Base-by-base conservation (phyloP, 2,888 invertebrate genomes). In the Noctua pronuba region DNA sequence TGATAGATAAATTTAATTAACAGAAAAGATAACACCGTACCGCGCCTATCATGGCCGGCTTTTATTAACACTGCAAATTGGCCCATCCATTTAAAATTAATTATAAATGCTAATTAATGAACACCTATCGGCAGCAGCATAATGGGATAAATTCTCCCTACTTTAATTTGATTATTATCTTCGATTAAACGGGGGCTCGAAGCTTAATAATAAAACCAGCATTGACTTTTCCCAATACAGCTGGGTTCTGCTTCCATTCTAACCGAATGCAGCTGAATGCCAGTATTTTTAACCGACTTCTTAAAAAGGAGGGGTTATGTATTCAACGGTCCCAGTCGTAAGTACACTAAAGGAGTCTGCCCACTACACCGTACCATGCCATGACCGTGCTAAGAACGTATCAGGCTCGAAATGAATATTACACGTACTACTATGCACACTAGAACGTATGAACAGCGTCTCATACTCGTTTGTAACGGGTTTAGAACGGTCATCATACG, bases 91-190 rank as follows among this genome's bases (percentile, higher is more conserved):
- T 73, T 31, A 46, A 28, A 46, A 31, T 78, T 82, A 70, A 83
- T 82, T 79, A 79, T 35, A 44, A 73, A 73, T 60, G 28, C 35
- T 69, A 83, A 72, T 78, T 83, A 83, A 77, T 68, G 49, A 46
- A 68, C 77, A 58, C 28, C 28, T 70, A 70, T 73, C 78, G 49
- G 52, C 58, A 41, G 31, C 31, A 46, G 24, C 21, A n/a, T 65
- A 69, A 72, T 81, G 78, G 64, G 18, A 49, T 58, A 21, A 71
- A 68, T 77, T 46, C 67, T 31, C 24, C 8, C 18, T 52, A 49
- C 21, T 41, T 72, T 49, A 49, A 46, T 68, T 52, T 62, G 24
- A 60, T 66, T 58, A 66, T 73, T 80, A 65, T 52, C 16, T 60
- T 52, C 46, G 60, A 67, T 67, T 18, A 5, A 65, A 46, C 35